Conservation (phyloP, 2,113 vertebrate genomes). For the Barnardius zonarius region DNA sequence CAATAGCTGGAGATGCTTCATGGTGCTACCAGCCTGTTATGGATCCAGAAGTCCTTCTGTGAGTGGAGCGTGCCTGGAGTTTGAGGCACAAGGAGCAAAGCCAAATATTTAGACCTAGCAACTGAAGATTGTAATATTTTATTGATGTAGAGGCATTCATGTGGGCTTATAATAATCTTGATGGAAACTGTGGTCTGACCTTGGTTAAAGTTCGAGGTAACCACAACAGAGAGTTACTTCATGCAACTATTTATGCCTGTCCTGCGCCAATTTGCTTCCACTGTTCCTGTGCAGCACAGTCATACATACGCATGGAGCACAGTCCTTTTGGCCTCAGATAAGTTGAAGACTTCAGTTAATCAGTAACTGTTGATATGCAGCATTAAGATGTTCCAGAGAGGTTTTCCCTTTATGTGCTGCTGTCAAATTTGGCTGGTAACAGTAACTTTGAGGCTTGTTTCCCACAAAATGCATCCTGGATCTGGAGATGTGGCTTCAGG, state of each 20-base stretch:
- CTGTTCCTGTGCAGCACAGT: not conserved
- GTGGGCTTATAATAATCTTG: not conserved
- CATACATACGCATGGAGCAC: accelerated
- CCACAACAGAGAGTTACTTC: not conserved
- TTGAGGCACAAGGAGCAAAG: not conserved
- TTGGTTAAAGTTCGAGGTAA: constrained; percentile 6
- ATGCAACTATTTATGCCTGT: not conserved
- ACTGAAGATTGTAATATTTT: not conserved
- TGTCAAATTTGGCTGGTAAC: too few species aligned
- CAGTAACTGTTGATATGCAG: not conserved
- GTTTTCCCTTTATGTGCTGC: accelerated
- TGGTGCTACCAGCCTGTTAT: accelerated
- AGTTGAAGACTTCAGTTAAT: not conserved
- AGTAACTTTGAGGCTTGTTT: not conserved
- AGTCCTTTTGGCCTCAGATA: not conserved
- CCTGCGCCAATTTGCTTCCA: not conserved
- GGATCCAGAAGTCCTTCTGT: not conserved
- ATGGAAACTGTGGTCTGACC: constrained; percentile 1
- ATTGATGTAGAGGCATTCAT: constrained; percentile 10
- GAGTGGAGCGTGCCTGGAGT: not conserved
- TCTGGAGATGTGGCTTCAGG: accelerated
- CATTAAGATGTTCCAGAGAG: not conserved
- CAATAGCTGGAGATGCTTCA: not conserved
- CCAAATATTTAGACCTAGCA: not conserved
- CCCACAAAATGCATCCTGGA: accelerated